Evolutionary conservation across 2,797 vertebrate species (phyloP).

Genomic region (Lophius americanus): DNA sequence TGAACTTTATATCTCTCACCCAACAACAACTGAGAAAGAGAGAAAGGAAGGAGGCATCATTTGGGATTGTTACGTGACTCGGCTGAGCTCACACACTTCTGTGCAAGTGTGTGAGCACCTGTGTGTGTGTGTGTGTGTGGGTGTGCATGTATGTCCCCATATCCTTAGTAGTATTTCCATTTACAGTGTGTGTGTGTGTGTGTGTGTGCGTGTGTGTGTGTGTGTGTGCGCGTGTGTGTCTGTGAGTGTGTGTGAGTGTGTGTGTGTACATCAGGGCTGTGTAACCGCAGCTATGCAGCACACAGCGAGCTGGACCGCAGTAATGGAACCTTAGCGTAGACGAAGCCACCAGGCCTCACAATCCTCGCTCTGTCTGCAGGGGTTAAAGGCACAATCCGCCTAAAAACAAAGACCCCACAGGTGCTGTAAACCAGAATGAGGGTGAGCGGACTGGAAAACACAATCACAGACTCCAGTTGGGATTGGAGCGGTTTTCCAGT

Average conservation of each 20-base stretch:
- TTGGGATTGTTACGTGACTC: slow-evolving; percentile 14
- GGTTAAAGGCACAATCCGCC: slow-evolving; percentile 42
- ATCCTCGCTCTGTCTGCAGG: slow-evolving; percentile 61
- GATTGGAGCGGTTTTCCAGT: too few relatives aligned
- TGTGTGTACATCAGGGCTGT: slow-evolving; percentile 28
- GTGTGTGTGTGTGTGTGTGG: slow-evolving; percentile 14
- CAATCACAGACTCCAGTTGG: not conserved
- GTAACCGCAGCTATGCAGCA: slow-evolving; percentile 66
- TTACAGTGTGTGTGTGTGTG: slow-evolving; percentile 6
- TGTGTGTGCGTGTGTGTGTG: slow-evolving; percentile 14
- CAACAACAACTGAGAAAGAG: slow-evolving; percentile 24
- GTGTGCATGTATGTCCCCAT: slow-evolving; percentile 14
- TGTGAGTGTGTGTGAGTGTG: slow-evolving; percentile 22
- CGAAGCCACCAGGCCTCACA: slow-evolving; percentile 62
- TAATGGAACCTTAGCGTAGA: slow-evolving; percentile 64
- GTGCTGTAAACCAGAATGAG: not conserved
- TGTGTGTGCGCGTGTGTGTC: slow-evolving; percentile 18
- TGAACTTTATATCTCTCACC: slow-evolving; percentile 51
- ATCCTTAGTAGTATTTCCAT: slow-evolving; percentile 46
- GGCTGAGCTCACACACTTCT: slow-evolving; percentile 12
- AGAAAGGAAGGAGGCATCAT: slow-evolving; percentile 6
- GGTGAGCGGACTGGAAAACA: not conserved
- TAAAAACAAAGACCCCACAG: slow-evolving; percentile 19
- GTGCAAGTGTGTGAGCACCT: slow-evolving; percentile 8
- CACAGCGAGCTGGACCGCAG: slow-evolving; percentile 58